A percentile compares a stretch with the other conserved stretches of the same genome.
Conservation (phyloP, 2,888 invertebrate species). For the Stegana nigrithorax region DNA sequence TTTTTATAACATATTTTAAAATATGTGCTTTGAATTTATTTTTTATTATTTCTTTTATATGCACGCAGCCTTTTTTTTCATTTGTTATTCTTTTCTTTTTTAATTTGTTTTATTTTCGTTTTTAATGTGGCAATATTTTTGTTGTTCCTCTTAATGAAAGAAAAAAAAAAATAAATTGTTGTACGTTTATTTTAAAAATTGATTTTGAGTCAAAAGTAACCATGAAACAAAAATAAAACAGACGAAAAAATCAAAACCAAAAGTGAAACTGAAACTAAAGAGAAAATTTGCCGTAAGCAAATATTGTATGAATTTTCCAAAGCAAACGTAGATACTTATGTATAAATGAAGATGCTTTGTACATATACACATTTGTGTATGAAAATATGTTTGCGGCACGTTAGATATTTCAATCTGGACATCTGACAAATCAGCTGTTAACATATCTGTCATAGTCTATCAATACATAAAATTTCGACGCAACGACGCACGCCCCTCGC, state of each 20-base stretch:
- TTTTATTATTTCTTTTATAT: constrained; percentile 14
- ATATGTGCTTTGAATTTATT: constrained; percentile 39
- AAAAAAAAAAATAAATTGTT: neutral
- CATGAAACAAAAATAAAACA: neutral
- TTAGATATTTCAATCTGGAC: no score
- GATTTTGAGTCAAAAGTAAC: neutral
- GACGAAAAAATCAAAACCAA: neutral
- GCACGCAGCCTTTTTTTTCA: constrained; percentile 20
- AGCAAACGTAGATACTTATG: no score
- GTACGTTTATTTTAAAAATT: no score
- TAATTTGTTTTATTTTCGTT: constrained; percentile 51
- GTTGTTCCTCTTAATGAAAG: constrained; percentile 36
- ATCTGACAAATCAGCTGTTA: no score
- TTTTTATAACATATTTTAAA: constrained; percentile 50
- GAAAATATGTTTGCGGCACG: no score
- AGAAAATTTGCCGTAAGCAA: no score
- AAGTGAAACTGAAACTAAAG: neutral
- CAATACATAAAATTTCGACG: no score
- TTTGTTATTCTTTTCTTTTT: constrained; percentile 43
- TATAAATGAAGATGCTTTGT: no score
- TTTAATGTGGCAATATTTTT: constrained; percentile 54
- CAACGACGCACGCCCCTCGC: no score
- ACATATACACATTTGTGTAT: no score
- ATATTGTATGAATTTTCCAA: no score
- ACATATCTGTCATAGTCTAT: no score